These are phyloP conservation scores for Rapana venosa DNA, from an alignment of 2,888 invertebrate species.

Conservation along the genomic window DNA sequence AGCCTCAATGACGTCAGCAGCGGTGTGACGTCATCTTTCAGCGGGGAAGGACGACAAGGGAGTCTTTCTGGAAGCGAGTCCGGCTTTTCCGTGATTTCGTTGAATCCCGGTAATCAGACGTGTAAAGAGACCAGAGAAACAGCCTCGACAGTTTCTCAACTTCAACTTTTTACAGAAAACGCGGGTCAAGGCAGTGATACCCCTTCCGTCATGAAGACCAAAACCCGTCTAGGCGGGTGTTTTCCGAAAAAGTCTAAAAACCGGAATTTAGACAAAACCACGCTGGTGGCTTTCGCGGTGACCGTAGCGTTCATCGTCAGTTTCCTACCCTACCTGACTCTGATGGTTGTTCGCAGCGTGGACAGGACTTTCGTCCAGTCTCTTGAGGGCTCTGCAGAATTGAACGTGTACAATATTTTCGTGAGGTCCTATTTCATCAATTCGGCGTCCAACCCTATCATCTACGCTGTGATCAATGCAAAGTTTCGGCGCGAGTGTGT, in stretches of 20 bases:
- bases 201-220: neutral
- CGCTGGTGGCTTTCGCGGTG: slow-evolving; percentile 61
- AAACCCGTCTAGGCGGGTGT: neutral
- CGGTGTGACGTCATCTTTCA: neutral
- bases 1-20: neutral
- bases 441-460: slow-evolving; percentile 46
- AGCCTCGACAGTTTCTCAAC: too few species aligned
- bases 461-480: slow-evolving; percentile 45
- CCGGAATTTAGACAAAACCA: slow-evolving; percentile 52
- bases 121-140: too few species aligned
- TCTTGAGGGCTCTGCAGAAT: slow-evolving; percentile 43
- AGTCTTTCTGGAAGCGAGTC: too few species aligned
- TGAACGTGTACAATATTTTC: slow-evolving; percentile 47
- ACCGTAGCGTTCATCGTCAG: slow-evolving; percentile 63
- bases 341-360: slow-evolving; percentile 56
- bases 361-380: slow-evolving; percentile 55
- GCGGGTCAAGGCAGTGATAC: neutral
- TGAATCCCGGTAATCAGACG: too few species aligned
- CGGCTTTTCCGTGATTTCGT: too few species aligned
- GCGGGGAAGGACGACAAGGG: too few species aligned
- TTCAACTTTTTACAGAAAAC: too few species aligned
- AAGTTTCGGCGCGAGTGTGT: slow-evolving; percentile 44
- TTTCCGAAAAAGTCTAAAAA: neutral
- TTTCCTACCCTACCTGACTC: slow-evolving; percentile 62
- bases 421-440: slow-evolving; percentile 47